Evolutionary conservation across 2,888 invertebrate genomes (phyloP), one percentile per base, ranked within the genome.

Genomic region (Tethea ocularis): DNA sequence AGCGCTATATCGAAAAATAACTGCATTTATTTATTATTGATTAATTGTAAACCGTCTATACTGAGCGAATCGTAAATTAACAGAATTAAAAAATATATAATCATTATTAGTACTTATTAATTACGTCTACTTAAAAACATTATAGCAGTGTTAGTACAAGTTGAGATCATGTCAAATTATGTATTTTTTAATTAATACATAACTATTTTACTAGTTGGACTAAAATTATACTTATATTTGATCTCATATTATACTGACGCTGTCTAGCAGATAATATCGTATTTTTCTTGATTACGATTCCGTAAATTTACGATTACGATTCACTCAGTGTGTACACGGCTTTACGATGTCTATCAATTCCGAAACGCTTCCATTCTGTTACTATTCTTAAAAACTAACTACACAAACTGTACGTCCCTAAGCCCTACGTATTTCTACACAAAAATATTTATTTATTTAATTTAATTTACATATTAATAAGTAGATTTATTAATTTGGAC

Each of bases 1-100:
- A 67, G 66, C 61, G 63, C 63, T 59, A 23, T 69, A 59, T 66
- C 52, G 56, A 58, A 29, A 59, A 38, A 52, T 69, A 69, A 62
- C 67, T 23, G 29, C 52, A 23, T 51, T 57, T 65, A 29, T 24
- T 66, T 56, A 36, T 33, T 29, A 58, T 38, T 66, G 59, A 67
- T 62, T 66, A 53, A n/a, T 41, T 41, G 41, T 4, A 15, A 15
- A 20, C 46, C 2, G 10, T 10, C 17, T 20, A 46, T 20, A 46
- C 46, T 46, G 46, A 46, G 46, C 46, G 46, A 46, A 46, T 46
- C 46, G 46, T 20, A n/a, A 46, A 46, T 20, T 10, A 1, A 5
- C 0, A 6, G 26, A 26, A 6, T 26, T 26, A 0, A 26, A 26
- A 26, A 26, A 0, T 6, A 26, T 26, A 26, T n/a, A n/a, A n/a